A percentile compares a stretch with the other conserved stretches of the same genome.
Conservation (phyloP, 2,113 vertebrate genomes). For the Quiscalus mexicanus region DNA sequence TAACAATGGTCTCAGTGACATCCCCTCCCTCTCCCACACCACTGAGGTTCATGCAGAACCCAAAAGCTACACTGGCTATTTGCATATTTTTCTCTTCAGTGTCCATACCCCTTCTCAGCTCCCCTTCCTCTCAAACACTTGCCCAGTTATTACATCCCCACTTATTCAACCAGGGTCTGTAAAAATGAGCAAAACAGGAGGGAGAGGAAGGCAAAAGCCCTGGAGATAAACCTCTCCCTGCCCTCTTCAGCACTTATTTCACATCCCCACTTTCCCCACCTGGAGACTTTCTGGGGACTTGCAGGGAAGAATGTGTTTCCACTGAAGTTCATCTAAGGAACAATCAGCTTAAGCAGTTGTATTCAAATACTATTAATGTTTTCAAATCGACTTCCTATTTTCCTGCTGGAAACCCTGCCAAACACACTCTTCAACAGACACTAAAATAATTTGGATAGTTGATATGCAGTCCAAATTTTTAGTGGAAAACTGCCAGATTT, state of each 20-base stretch:
- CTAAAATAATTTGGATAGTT: slow-evolving; percentile 83
- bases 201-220: background rate
- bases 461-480: slow-evolving; percentile 82
- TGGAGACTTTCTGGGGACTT: slow-evolving; percentile 49
- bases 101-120: background rate
- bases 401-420: slow-evolving; percentile 77
- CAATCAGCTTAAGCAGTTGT: slow-evolving; percentile 77
- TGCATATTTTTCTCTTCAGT: background rate
- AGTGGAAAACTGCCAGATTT: slow-evolving; percentile 82
- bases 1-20: background rate
- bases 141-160: background rate
- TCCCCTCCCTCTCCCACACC: background rate
- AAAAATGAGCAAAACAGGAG: background rate
- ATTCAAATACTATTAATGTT: slow-evolving; percentile 83
- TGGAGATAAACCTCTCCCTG: background rate
- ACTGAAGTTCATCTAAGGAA: slow-evolving; percentile 64
- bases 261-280: slow-evolving; percentile 36
- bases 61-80: background rate
- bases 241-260: background rate
- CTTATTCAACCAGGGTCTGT: background rate
- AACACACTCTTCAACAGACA: slow-evolving; percentile 80
- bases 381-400: slow-evolving; percentile 82
- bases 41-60: background rate
- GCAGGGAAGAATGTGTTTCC: slow-evolving; percentile 32
- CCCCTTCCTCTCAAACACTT: background rate